Conservation (phyloP, 2,113 vertebrate species). For the Cnemophilus loriae region DNA sequence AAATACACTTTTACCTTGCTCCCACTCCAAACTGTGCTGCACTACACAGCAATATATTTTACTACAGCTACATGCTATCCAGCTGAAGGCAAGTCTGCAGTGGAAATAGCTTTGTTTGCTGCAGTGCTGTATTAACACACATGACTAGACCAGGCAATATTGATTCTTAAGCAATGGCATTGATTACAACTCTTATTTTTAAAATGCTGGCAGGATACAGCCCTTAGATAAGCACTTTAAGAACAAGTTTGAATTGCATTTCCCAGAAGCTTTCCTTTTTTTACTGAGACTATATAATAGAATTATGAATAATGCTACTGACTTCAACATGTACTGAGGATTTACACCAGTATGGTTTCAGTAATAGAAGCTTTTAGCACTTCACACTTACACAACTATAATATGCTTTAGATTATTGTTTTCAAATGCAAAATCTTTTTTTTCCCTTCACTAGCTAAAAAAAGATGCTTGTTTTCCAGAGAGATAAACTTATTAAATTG, state of each 20-base stretch:
- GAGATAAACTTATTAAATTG: background rate
- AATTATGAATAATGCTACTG: background rate
- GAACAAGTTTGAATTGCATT: constrained; percentile 20
- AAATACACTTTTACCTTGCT: background rate
- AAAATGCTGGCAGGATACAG: background rate
- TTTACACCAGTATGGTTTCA: constrained; percentile 12
- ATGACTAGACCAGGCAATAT: background rate
- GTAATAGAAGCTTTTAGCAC: background rate
- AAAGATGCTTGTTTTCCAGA: background rate
- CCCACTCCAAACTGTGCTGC: background rate
- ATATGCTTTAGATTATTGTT: background rate
- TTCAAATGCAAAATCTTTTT: background rate
- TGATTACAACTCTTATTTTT: constrained; percentile 28
- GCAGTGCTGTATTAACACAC: constrained; percentile 1
- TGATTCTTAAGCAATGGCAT: constrained; percentile 36
- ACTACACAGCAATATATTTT: background rate
- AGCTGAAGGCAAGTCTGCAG: background rate
- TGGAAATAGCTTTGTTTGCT: background rate
- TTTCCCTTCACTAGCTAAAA: background rate
- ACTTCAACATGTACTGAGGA: background rate
- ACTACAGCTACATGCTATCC: background rate
- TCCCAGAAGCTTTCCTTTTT: constrained; percentile 13
- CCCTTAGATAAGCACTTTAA: constrained; percentile 7
- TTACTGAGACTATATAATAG: constrained; percentile 10
- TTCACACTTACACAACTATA: background rate